Evolutionary conservation across 1,140 invertebrate genomes (phyloP), one percentile per base, ranked within the genome.

Genomic region (Limonius californicus): DNA sequence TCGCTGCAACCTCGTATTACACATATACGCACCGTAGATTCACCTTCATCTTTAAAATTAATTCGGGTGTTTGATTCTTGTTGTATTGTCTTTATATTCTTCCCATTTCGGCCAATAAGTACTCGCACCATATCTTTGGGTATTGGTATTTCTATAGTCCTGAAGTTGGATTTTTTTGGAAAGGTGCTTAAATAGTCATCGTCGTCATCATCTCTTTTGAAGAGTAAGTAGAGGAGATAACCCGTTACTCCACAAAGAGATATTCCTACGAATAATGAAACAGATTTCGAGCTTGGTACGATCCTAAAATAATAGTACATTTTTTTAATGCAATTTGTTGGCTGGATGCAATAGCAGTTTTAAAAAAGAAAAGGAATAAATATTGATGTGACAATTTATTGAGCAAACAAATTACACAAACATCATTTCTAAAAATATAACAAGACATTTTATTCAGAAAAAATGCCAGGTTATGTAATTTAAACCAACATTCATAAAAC

Each of bases 31-130:
- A 82, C 80, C 20, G 82, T 76, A 18, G 79, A 74, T 18, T 74
- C 72, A 72, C 80, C 74, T 76, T 78, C 62, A 74, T 78, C 68
- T 76, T 71, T 74, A 65, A 91, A 90, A 70, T 83, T 82, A 47
- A 94, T 87, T 64, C 78, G 79, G 1, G 89, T 87, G 35, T 84
- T 82, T 14, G 88, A 87, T 65, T 83, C 83, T 45, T 84, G 77
- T 72, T 92, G 84, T 67, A 95, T 84, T 58, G 85, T 76, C 73
- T 87, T 88, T 32, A 92, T 83, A 64, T 83, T 84, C 9, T 76
- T 74, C 6, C 89, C 89, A 62, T 78, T 81, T 64, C 86, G 80
- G 58, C 89, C 89, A 76, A 86, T 84, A 30, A 85, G 62, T 30
- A 68, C 63, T 2, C 79, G 77, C 47, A 84, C 77, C 62, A 70